Evolutionary conservation across 1,140 invertebrate species (phyloP).

Genomic region (Aphaenogaster floridana): DNA sequence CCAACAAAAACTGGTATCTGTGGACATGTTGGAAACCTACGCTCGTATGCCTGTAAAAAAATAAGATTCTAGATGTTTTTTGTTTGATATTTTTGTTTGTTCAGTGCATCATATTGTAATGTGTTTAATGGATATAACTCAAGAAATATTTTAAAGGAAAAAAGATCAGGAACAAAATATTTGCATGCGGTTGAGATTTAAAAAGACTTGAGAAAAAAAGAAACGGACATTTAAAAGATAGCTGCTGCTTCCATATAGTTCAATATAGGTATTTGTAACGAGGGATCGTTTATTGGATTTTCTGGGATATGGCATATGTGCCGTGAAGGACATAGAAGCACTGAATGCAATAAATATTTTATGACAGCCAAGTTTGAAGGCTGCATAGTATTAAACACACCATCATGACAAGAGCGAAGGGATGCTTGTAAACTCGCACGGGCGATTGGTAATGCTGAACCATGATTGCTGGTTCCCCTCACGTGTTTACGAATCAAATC

Average conservation of each 20-base stretch:
- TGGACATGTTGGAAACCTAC: slow-evolving; percentile 96
- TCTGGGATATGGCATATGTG: slow-evolving; percentile 24
- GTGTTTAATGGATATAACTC: not conserved
- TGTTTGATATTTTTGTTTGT: not conserved
- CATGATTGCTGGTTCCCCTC: slow-evolving; percentile 88
- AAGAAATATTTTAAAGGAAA: not conserved
- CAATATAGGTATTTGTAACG: not conserved
- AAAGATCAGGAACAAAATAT: not conserved
- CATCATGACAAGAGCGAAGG: slow-evolving; percentile 98
- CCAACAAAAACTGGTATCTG: slow-evolving; percentile 98
- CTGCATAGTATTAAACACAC: slow-evolving; percentile 89
- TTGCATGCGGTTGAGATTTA: not conserved
- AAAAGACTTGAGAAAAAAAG: not conserved
- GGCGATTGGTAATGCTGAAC: slow-evolving; percentile 99
- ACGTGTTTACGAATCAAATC: not conserved
- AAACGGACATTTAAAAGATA: slow-evolving; percentile 2
- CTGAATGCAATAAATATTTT: slow-evolving; percentile 62
- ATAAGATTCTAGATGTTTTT: slow-evolving; percentile 47
- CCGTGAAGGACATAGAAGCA: slow-evolving; percentile 57
- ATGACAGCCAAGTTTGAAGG: slow-evolving; percentile 53
- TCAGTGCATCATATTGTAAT: not conserved
- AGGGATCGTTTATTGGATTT: slow-evolving; percentile 58
- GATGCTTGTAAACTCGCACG: slow-evolving; percentile 98
- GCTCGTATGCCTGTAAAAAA: slow-evolving; percentile 95
- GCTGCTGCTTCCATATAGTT: not conserved